These are phyloP conservation scores for Ochropacha duplaris DNA, from an alignment of 2,888 invertebrate species.

Conservation along the genomic window DNA sequence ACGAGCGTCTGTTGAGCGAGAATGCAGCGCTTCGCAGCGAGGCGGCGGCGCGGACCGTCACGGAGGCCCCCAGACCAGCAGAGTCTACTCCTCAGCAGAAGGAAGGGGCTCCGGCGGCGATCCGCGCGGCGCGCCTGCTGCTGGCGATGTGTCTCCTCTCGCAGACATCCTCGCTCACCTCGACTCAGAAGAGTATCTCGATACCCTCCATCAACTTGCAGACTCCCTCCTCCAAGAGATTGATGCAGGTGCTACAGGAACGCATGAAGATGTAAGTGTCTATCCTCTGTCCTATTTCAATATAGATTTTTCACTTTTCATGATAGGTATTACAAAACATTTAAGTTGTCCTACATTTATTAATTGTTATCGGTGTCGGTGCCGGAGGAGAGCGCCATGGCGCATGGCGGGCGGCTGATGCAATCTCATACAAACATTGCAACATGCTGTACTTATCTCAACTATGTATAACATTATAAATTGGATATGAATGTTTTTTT, in stretches of 20 bases:
- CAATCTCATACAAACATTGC: constrained; percentile 12
- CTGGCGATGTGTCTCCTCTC: constrained; percentile 92
- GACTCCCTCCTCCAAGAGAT: constrained; percentile 91
- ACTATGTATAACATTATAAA: neutral
- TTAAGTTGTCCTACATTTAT: neutral
- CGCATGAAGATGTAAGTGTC: constrained; percentile 85
- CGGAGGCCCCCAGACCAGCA: constrained; percentile 89
- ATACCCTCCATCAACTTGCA: constrained; percentile 91
- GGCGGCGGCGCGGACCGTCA: constrained; percentile 85
- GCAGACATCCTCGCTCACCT: constrained; percentile 92
- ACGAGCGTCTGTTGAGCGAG: constrained; percentile 86
- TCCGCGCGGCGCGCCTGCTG: constrained; percentile 87
- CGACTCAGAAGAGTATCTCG: constrained; percentile 88
- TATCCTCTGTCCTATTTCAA: too few species aligned
- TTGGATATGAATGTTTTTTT: neutral
- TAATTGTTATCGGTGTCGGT: neutral
- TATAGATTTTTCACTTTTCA: too few species aligned
- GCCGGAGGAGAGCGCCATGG: neutral
- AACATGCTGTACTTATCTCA: constrained; percentile 3
- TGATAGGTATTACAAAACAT: neutral
- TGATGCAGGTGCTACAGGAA: constrained; percentile 87
- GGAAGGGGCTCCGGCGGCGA: constrained; percentile 89
- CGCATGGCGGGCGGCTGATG: constrained; percentile 9
- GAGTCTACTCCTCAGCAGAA: constrained; percentile 98
- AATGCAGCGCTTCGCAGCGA: constrained; percentile 84